These are phyloP conservation scores for Lagodon rhomboides DNA, from an alignment of 2,797 vertebrate species.

Conservation along the genomic window DNA sequence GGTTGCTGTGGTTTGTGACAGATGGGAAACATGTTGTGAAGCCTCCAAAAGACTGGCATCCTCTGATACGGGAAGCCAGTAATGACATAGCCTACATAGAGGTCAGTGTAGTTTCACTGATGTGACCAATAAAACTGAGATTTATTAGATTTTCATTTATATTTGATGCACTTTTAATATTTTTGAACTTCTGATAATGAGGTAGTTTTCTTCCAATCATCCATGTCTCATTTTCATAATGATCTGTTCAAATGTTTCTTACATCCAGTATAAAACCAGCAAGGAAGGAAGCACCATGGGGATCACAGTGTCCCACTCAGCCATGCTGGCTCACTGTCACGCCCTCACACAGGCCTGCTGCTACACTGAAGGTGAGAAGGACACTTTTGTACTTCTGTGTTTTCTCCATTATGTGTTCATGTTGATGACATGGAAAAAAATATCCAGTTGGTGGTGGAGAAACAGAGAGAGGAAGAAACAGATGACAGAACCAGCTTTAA, in stretches of 20 bases:
- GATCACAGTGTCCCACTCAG: slow-evolving; percentile 91
- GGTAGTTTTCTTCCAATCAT: neutral
- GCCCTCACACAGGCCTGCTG: slow-evolving; percentile 93
- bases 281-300: slow-evolving; percentile 98
- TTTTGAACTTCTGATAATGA: neutral
- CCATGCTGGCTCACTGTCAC: slow-evolving; percentile 94
- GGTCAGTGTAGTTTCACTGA: slow-evolving; percentile 76
- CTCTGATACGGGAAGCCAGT: slow-evolving; percentile 87
- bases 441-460: neutral
- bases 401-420: slow-evolving; percentile 12
- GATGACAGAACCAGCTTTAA: neutral
- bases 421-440: slow-evolving; percentile 1
- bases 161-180: neutral
- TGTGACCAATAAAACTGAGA: neutral
- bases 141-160: neutral
- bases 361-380: slow-evolving; percentile 92
- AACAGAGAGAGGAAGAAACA: neutral
- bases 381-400: slow-evolving; percentile 3
- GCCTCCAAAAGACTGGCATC: slow-evolving; percentile 95
- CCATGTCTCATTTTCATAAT: neutral
- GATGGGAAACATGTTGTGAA: slow-evolving; percentile 97
- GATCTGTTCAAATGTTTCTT: slow-evolving; percentile 16
- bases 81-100: slow-evolving; percentile 94
- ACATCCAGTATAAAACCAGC: slow-evolving; percentile 94
- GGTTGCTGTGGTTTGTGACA: slow-evolving; percentile 95